Evolutionary conservation across 2,888 invertebrate genomes (phyloP).

Genomic region (Epinotia ramella): DNA sequence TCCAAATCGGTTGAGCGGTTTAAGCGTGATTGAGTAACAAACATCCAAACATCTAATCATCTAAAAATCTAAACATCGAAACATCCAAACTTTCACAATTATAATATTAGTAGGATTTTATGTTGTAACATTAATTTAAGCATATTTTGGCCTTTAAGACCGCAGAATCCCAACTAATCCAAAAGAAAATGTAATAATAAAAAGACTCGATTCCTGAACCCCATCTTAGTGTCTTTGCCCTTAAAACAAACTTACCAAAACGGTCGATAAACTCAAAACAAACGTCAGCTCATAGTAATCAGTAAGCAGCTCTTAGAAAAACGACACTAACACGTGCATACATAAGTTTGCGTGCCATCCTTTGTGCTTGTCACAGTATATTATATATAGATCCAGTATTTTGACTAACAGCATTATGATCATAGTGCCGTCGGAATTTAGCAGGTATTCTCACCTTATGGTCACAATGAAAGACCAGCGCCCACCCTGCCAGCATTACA

Average conservation of each 20-base stretch:
- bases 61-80: too few species aligned
- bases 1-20: too few species aligned
- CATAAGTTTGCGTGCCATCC: conserved; percentile 28
- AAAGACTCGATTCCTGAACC: conserved; percentile 22
- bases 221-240: conserved; percentile 41
- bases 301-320: conserved; percentile 24
- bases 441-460: too few species aligned
- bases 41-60: neutral
- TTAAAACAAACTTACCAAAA: conserved; percentile 30
- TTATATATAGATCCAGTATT: neutral
- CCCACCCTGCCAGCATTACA: too few species aligned
- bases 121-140: too few species aligned
- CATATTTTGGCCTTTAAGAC: too few species aligned
- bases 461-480: too few species aligned
- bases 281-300: conserved; percentile 14
- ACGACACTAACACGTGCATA: neutral
- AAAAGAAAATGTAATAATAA: neutral
- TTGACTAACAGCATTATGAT: neutral
- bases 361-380: conserved; percentile 17
- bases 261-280: conserved; percentile 19
- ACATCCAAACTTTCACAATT: too few species aligned
- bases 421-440: too few species aligned
- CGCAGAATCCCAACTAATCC: too few species aligned
- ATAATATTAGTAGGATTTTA: too few species aligned
- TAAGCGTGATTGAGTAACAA: too few species aligned